Base-by-base conservation (phyloP, 2,797 vertebrate species). In the Salarias fasciatus region DNA sequence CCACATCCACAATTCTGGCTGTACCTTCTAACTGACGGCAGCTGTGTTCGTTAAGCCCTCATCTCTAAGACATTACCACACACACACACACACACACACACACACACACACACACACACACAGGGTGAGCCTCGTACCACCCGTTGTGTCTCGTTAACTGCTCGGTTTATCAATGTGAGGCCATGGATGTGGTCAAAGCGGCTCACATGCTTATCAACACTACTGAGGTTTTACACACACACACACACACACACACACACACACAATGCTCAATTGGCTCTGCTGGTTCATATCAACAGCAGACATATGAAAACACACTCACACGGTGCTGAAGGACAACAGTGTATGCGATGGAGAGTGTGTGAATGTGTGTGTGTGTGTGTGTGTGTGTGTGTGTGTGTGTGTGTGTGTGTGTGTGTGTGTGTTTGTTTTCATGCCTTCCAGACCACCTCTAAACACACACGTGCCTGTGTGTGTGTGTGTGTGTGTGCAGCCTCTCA, bases 31-130 rank as follows among this genome's bases (percentile, higher is more conserved):
- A 89, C 87, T 85, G 87, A 87, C 69, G 72, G 80, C 82, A 86
- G 87, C 82, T 85, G 84, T 46, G 85, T 87, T 86, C 82, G 85
- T 89, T 86, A 81, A 84, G 37, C 66, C 77, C 57, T 79, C 65
- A n/a, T 60, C 49, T 51, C 66, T 80, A 64, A 69, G 75, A 83
- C 67, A 43, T 79, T 75, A 82, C 84, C 56, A 41, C 49, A 66
- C 59, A 72, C 45, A 62, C 38, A 41, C 59, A 46, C 43, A 53
- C 49, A 54, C 50, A 63, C 59, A 66, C 58, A 69, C 48, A 63
- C 75, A 60, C 44, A 48, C 31, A 51, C 45, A 67, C 46, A 48
- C 52, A 65, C 10, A 50, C 43, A 56, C 18, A 33, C 6, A 57
- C 48, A 60, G 55, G 29, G 43, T 65, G 63, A 62, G 73, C 59